Evolutionary conservation across 2,113 vertebrate species (phyloP), one percentile per base, ranked within the genome.

Genomic region (Epinephelus fuscoguttatus): DNA sequence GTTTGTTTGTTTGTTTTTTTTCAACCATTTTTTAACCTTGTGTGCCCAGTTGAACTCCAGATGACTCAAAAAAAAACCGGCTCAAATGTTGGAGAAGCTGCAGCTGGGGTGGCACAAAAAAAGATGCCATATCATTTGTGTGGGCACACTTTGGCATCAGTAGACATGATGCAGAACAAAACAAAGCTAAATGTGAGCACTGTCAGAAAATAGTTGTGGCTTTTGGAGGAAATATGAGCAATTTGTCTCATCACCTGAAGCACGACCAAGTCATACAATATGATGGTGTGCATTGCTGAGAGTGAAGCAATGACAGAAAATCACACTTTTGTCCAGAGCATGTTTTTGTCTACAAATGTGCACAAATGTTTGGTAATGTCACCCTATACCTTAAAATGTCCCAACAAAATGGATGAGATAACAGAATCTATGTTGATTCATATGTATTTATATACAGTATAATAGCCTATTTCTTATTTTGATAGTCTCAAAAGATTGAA

Each of bases 121-220:
- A 45, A 45, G 25, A 53, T 74, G 40, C 53, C 47, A n/a, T 47
- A 63, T 62, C 18, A 53, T 64, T 55, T 74, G 62, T 63, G 62
- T 76, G n/a, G 66, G 57, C 13, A 64, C n/a, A 8, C 17, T 61
- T 85, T 68, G 61, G 70, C 25, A 49, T 78, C 49, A 59, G 45
- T 23, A 42, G 73, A 70, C 47, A 59, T 4, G n/a, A 45, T 40
- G 13, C 66, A 59, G 56, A 67, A 74, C n/a, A 55, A 70, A 69
- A 71, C 6, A 56, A 78, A 83, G 45, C 50, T 21, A 49, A 61
- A 63, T 72, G 12, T 37, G 49, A 45, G 37, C 1, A 21, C n/a
- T 66, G 55, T 71, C 17, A 19, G 23, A 69, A 83, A 63, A 63
- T 27, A 78, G 40, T 18, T 49, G 61, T 12, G 1, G 19, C 15